Evolutionary conservation across 2,888 invertebrate species (phyloP), one percentile per base, ranked within the genome.

Genomic region (Lottia gigantea): DNA sequence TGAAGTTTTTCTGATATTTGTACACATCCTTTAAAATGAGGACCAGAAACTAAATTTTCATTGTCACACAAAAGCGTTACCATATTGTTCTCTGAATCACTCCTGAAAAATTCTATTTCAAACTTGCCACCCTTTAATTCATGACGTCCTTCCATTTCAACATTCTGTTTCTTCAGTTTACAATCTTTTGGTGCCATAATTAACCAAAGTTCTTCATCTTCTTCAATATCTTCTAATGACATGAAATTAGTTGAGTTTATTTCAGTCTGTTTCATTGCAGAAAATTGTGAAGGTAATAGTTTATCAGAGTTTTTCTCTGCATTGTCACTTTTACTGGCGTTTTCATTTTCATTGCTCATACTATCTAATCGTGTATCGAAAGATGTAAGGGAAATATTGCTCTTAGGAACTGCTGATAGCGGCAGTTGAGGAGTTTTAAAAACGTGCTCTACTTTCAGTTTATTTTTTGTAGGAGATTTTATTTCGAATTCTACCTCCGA

Each of bases 1-100:
- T 55, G 55, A 12, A 55, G 23, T 55, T 23, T 55, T 23, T 55
- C 55, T 55, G 55, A 55, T 12, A 55, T 55, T 55, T 55, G 55
- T 23, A 19, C 19, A 23, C 55, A 55, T 23, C 55, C 55, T 23
- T 55, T 55, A 55, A 55, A 55, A 23, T 19, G 23, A 12, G 55
- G 55, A 23, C 55, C 55, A 19, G 19, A 2, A 12, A n/a, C 23
- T 23, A 55, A 55, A 2, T 55, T 12, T 23, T 55, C 23, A 23
- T 55, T 55, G 19, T 55, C 55, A 12, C 19, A 55, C 4, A 55
- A 8, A 19, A 55, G 55, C 2, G 55, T 14, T 8, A 55, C 23
- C 55, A 55, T 55, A 12, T 55, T 55, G 23, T 55, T 55, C 23
- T 55, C 55, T 23, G 11, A 23, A 23, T 23, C 23, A 55, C 19